Evolutionary conservation across 2,113 vertebrate genomes (phyloP).

Genomic region (Salvelinus sp.): DNA sequence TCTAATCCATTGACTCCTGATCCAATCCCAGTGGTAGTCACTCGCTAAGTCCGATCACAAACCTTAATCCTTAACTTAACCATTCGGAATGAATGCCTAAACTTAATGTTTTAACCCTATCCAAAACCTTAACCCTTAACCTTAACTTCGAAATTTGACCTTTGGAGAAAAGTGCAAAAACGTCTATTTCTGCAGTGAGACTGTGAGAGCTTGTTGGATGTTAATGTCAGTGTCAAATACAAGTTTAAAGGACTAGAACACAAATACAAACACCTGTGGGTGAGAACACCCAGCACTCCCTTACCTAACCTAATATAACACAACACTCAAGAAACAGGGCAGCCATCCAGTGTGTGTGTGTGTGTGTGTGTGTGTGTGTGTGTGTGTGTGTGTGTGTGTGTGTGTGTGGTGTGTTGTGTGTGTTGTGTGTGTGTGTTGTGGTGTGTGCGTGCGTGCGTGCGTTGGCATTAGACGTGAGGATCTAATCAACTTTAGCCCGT

Average conservation of each 20-base stretch:
- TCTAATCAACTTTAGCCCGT: background rate
- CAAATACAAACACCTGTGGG: background rate
- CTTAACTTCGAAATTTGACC: too few species aligned
- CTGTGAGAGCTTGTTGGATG: constrained; percentile 16
- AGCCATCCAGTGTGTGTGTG: background rate
- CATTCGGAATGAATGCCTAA: too few species aligned
- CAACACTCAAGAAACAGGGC: too few species aligned
- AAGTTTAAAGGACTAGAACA: background rate
- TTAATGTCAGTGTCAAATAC: constrained; percentile 10
- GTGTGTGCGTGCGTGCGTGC: background rate
- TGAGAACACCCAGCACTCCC: too few species aligned
- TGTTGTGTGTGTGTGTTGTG: background rate
- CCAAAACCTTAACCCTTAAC: too few species aligned
- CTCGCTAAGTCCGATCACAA: too few species aligned
- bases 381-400: background rate
- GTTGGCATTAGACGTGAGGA: background rate
- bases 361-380: constrained; percentile 10
- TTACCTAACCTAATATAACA: background rate
- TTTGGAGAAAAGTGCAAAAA: too few species aligned
- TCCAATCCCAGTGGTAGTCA: too few species aligned
- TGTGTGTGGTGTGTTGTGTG: constrained; percentile 3
- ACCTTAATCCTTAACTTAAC: too few species aligned
- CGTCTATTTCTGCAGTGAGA: too few species aligned
- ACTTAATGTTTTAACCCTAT: too few species aligned
- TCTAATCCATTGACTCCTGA: too few species aligned